Percentiles rank a stretch among this genome's conserved stretches.
Evolutionary conservation across 2,888 invertebrate genomes (phyloP).

Genomic region (Frankliniella fusca): DNA sequence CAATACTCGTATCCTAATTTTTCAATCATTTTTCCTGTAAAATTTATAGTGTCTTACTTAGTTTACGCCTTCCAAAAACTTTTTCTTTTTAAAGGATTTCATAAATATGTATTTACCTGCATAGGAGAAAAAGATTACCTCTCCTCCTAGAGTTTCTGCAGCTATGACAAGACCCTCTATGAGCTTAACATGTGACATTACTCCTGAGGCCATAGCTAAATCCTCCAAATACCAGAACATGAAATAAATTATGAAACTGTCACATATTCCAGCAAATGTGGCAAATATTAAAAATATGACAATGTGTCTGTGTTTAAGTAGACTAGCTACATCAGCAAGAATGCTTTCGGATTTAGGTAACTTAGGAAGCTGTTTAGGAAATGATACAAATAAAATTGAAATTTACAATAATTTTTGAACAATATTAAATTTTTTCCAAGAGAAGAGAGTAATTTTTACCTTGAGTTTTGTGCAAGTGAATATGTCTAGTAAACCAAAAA

Average conservation of each 20-base stretch:
- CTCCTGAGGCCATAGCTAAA: slow-evolving; percentile 59
- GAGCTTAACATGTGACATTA: slow-evolving; percentile 64
- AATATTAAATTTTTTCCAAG: not conserved
- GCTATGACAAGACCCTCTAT: slow-evolving; percentile 76
- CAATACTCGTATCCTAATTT: slow-evolving; percentile 72
- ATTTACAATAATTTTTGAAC: not conserved
- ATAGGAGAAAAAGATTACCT: slow-evolving; percentile 70
- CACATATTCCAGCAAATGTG: slow-evolving; percentile 69
- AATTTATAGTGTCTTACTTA: not conserved
- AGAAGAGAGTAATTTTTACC: slow-evolving; percentile 46
- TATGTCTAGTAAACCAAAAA: slow-evolving; percentile 62
- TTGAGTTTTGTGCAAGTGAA: slow-evolving; percentile 61
- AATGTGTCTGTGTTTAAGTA: slow-evolving; percentile 62
- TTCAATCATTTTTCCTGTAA: slow-evolving; percentile 69
- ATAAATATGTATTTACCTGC: slow-evolving; percentile 51
- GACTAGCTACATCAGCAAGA: slow-evolving; percentile 58
- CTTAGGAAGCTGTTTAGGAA: slow-evolving; percentile 59
- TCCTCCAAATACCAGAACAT: slow-evolving; percentile 82
- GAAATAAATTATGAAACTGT: slow-evolving; percentile 76
- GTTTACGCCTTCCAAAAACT: too few relatives aligned
- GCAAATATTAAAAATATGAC: slow-evolving; percentile 68
- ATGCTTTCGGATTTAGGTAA: slow-evolving; percentile 65
- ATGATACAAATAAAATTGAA: slow-evolving; percentile 32
- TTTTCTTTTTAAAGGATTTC: too few relatives aligned
- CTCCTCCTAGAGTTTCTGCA: slow-evolving; percentile 72